Conservation (phyloP, 2,888 invertebrate genomes). For the Ichneumoninae sp. region DNA sequence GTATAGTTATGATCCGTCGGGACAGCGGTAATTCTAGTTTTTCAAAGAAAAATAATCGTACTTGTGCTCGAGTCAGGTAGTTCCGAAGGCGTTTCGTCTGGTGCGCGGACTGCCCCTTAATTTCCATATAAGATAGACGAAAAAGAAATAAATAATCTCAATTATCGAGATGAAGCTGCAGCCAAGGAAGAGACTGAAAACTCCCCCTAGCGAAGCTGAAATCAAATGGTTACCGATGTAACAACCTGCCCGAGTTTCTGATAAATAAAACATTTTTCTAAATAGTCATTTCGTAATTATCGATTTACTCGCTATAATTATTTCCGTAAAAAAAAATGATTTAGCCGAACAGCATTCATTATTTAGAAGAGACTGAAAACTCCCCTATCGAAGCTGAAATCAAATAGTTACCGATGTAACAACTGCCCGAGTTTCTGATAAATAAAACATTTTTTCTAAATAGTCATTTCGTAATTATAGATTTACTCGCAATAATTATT, state of each 20-base stretch:
- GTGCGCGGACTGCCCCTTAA: slow-evolving; percentile 29
- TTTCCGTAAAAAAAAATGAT: background rate
- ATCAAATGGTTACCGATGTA: slow-evolving; percentile 61
- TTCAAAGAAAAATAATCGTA: background rate
- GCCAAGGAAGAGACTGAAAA: slow-evolving; percentile 84
- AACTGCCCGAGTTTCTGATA: background rate
- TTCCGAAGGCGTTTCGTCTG: background rate
- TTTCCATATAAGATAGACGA: slow-evolving; percentile 65
- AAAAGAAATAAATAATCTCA: slow-evolving; percentile 83
- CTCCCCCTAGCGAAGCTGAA: slow-evolving; percentile 84
- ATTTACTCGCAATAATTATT: background rate
- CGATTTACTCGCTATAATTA: background rate
- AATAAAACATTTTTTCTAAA: slow-evolving; percentile 4
- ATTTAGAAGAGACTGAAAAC: slow-evolving; percentile 83
- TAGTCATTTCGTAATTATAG: background rate
- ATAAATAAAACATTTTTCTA: slow-evolving; percentile 17
- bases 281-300: background rate
- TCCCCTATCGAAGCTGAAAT: slow-evolving; percentile 84
- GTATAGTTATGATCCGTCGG: slow-evolving; percentile 1
- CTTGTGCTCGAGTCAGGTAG: slow-evolving; percentile 11
- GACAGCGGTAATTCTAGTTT: slow-evolving; percentile 1
- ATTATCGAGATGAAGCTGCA: slow-evolving; percentile 84
- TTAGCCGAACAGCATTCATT: background rate
- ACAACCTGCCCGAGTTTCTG: background rate
- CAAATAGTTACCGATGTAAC: slow-evolving; percentile 23